phyloP scores from a whole-genome alignment of 2,888 invertebrate species.

The Rhopalosiphum nymphaeae region DNA sequence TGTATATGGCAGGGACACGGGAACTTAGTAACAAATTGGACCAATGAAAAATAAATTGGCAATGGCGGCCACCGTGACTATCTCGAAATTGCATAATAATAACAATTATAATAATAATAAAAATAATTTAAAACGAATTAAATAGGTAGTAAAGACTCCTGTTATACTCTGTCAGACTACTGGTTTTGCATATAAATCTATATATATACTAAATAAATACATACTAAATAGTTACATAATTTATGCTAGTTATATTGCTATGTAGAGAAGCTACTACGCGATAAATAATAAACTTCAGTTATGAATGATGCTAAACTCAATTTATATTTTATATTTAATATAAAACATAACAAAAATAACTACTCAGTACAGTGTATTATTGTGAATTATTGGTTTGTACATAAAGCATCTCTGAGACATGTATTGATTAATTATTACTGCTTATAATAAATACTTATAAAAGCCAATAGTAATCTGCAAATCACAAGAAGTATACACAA shows the following conservation, averaged over 20 bases:
- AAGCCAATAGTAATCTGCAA: not conserved
- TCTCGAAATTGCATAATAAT: constrained; percentile 31
- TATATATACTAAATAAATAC: not conserved
- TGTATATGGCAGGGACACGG: not conserved
- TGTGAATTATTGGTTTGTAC: not conserved
- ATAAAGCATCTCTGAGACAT: not conserved
- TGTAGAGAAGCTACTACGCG: not conserved
- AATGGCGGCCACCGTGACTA: constrained; percentile 29
- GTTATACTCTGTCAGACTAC: not conserved
- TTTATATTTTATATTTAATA: not conserved
- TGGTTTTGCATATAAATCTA: not conserved
- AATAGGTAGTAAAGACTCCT: not conserved
- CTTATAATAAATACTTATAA: not conserved
- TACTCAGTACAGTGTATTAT: not conserved
- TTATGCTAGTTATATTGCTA: not conserved
- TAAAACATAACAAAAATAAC: not conserved
- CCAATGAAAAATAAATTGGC: constrained; percentile 62
- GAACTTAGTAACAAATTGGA: constrained; percentile 48
- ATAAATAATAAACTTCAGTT: not conserved
- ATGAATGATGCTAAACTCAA: not conserved
- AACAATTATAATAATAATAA: not conserved
- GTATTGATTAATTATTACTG: not conserved
- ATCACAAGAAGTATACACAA: not conserved
- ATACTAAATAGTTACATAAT: not conserved
- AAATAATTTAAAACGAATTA: constrained; percentile 49